These are phyloP conservation scores for Tenodera sinensis DNA, from an alignment of 2,888 invertebrate species.

Conservation along the genomic window DNA sequence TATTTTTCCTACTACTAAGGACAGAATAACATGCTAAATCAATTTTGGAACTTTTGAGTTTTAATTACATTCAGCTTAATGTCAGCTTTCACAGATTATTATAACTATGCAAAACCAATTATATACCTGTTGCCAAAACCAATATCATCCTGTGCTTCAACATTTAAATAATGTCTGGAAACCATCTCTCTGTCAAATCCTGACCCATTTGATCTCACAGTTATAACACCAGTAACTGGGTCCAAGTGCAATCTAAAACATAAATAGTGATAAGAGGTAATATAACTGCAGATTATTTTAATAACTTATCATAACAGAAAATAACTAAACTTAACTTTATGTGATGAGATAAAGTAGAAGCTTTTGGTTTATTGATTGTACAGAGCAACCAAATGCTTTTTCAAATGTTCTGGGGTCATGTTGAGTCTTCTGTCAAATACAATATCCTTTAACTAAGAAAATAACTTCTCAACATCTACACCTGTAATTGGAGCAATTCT, in stretches of 20 bases:
- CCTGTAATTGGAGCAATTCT: too few relatives aligned
- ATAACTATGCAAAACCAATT: not conserved
- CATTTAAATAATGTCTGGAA: slow-evolving; percentile 78
- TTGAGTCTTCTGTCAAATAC: too few relatives aligned
- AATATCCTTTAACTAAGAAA: too few relatives aligned
- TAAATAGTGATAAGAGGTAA: not conserved
- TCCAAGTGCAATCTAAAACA: slow-evolving; percentile 69
- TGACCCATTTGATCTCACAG: slow-evolving; percentile 70
- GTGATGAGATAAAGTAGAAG: too few relatives aligned
- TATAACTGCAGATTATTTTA: not conserved
- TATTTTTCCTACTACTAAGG: too few relatives aligned
- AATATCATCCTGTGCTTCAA: slow-evolving; percentile 85
- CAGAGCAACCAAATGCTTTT: too few relatives aligned
- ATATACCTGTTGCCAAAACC: slow-evolving; percentile 70
- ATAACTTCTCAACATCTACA: too few relatives aligned
- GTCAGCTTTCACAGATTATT: not conserved
- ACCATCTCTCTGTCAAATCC: slow-evolving; percentile 83
- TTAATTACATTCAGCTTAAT: not conserved
- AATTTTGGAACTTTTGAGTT: too few relatives aligned
- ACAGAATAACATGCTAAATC: too few relatives aligned
- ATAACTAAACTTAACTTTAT: too few relatives aligned
- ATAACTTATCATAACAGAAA: not conserved
- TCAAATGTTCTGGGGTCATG: too few relatives aligned
- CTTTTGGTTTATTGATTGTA: too few relatives aligned
- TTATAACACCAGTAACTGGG: slow-evolving; percentile 77